Conservation (phyloP, 2,113 vertebrate genomes). For the Chionodraco myersi region DNA sequence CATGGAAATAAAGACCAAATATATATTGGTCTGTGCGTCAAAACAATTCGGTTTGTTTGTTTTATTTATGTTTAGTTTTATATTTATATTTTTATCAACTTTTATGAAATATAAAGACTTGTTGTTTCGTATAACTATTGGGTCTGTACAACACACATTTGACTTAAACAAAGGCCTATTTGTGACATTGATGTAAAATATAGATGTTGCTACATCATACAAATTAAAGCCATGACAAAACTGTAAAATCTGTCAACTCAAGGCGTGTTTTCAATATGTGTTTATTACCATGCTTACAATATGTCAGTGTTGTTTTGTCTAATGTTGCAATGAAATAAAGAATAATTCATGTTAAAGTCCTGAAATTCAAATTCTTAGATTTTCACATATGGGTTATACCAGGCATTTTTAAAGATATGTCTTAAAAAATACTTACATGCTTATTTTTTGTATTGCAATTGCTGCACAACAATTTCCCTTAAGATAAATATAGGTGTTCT, state of each 20-base stretch:
- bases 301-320: background rate
- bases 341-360: background rate
- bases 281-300: background rate
- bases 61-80: background rate
- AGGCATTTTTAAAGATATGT: background rate
- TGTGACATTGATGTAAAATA: background rate
- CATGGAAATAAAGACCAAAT: background rate
- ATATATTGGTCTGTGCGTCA: background rate
- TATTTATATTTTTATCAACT: background rate
- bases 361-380: background rate
- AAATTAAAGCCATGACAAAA: background rate
- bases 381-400: background rate
- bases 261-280: background rate
- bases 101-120: background rate
- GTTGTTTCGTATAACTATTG: background rate
- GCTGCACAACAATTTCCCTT: too few species aligned
- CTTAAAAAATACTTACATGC: background rate
- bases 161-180: too few species aligned
- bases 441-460: too few species aligned
- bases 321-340: slow-evolving; percentile 20
- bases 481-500: too few species aligned
- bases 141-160: too few species aligned
- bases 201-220: background rate
- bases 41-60: background rate
- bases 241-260: background rate